Evolutionary conservation across 2,113 vertebrate genomes (phyloP), one percentile per base, ranked within the genome.

Genomic region (Ibidorhyncha struthersii): DNA sequence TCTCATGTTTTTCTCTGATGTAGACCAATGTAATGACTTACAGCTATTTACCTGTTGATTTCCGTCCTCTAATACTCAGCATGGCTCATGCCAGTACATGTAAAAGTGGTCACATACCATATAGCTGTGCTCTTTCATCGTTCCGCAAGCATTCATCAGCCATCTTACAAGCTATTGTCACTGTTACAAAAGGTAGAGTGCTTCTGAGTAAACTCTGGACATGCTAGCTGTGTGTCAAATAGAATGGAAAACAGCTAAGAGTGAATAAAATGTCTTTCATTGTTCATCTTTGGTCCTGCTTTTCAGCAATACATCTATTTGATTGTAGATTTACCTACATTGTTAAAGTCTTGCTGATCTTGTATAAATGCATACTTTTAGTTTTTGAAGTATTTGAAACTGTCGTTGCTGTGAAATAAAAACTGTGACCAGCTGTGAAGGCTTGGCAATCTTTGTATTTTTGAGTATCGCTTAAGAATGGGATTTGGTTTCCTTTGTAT

Each of bases 71-170:
- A 3, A n/a, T 26, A 16, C 38, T 19, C 3, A 2, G 17, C 6
- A 7, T 21, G 50, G 12, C 47, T 86, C 19, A 8, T 27, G 45
- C 12, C 36, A 53, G 25, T 38, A 50, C 30, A 40, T 38, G 23
- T 49, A 9, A 9, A 41, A 77, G 21, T 32, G 22, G 2, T 50
- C 65, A 13, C 34, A 32, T 14, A 19, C 43, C 20, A 30, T 1
- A 3, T 0, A 65, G 36, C n/a, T 3, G 2, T 27, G n/a, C 20
- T 38, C 3, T 47, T 47, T 40, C 22, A 12, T 14, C 5, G 10
- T 65, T 52, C 67, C 84, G 58, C 62, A 56, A 34, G 40, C 8
- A 7, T 65, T 72, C 62, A 23, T 41, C 29, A 41, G 25, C 32
- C 30, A 25, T 58, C 10, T 76, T n/a, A 12, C 27, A 34, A 56